A percentile compares a stretch with the other conserved stretches of the same genome.
Conservation (phyloP, 2,113 vertebrate genomes). For the Numida meleagris region DNA sequence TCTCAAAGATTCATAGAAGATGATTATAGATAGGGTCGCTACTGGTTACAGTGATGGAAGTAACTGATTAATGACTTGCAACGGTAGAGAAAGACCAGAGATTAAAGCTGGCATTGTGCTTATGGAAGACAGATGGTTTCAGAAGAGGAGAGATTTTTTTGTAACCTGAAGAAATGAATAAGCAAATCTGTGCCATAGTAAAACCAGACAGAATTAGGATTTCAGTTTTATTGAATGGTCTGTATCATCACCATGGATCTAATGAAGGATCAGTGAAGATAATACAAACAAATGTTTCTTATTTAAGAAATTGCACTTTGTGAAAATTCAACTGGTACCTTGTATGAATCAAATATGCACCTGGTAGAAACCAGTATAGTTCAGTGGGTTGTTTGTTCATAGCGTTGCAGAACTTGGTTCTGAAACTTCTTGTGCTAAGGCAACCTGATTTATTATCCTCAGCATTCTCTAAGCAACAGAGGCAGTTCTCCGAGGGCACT, state of each 20-base stretch:
- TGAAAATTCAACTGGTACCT: not conserved
- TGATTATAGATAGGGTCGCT: constrained; percentile 51
- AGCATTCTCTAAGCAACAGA: not conserved
- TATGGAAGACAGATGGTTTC: constrained; percentile 39
- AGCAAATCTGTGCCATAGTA: not conserved
- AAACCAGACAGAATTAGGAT: not conserved
- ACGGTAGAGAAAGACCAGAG: not conserved
- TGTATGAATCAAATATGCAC: not conserved
- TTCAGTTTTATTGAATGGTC: not conserved
- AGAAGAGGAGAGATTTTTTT: not conserved
- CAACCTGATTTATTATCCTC: not conserved
- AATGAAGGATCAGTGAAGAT: constrained; percentile 1
- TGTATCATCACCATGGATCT: not conserved
- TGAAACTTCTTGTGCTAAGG: not conserved
- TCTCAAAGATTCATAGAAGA: constrained; percentile 23
- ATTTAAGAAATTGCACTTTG: not conserved
- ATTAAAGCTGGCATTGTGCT: constrained; percentile 21
- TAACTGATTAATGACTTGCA: constrained; percentile 57
- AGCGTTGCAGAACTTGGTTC: not conserved
- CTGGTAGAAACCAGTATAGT: not conserved
- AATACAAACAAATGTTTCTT: constrained; percentile 25
- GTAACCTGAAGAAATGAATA: constrained; percentile 1
- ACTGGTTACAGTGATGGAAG: constrained; percentile 39
- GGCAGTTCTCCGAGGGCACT: not conserved
- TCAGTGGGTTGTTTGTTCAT: not conserved